Base-by-base conservation (phyloP, 2,888 invertebrate species). In the Drosophila niveifrons region DNA sequence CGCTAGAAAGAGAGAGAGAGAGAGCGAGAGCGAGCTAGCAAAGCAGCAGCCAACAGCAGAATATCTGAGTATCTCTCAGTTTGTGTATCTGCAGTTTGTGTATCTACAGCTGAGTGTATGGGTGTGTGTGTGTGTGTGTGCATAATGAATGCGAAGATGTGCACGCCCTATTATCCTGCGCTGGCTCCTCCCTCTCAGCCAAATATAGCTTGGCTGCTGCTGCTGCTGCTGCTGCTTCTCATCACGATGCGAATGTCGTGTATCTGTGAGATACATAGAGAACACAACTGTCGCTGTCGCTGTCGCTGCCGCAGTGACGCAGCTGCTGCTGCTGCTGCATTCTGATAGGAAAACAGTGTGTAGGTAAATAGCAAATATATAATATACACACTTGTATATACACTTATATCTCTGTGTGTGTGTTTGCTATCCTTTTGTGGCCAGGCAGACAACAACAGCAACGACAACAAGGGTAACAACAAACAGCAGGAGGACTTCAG, bases 151-250 rank as follows among this genome's bases (percentile, higher is more conserved):
- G 83, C 79, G 84, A 91, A 87, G 91, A 90, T 88, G 89, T 91
- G 83, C 82, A 89, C 92, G 92, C 92, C 92, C 91, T 91, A 85
- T 88, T 91, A 90, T 91, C 90, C 89, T 90, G 84, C 48, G 66
- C 46, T 86, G 65, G 81, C 81, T 89, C 88, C 88, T 85, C 88
- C 89, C 88, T 41, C 69, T 52, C 46, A 23, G 34, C 44, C 48
- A 56, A 44, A 28, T 46, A 23, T 23, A 23, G 23, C 23, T 23
- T 23, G 23, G 34, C 13, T 50, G 39, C 18, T 47, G 44, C 15
- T 9, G 34, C 13, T 50, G 39, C 18, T 47, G 44, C 15, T 9
- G 36, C 36, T 47, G 62, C 47, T 58, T 11, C 13, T 29, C 28
- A 52, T 39, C 17, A 44, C 17, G 31, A 43, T 65, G 70, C 17